These are phyloP conservation scores for Xiphorhynchus elegans DNA, from an alignment of 2,113 vertebrate genomes.

Conservation along the genomic window DNA sequence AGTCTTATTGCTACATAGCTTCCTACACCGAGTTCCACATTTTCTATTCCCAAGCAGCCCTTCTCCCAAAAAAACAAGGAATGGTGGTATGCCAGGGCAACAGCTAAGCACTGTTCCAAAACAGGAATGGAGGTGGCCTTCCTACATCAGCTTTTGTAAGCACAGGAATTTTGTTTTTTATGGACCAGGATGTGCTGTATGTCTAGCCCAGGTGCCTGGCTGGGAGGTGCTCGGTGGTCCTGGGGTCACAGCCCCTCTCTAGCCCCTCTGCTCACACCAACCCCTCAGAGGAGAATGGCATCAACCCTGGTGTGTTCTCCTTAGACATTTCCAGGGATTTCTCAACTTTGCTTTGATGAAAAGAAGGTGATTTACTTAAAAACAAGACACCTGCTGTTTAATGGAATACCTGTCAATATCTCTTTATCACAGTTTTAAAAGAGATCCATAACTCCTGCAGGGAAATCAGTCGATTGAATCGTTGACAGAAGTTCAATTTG, in stretches of 20 bases:
- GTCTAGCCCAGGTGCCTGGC: fast-evolving
- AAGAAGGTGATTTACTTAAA: background rate
- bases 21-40: fast-evolving
- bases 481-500: background rate
- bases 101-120: background rate
- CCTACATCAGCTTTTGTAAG: fast-evolving
- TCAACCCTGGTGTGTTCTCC: background rate
- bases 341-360: background rate
- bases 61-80: background rate
- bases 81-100: fast-evolving
- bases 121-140: fast-evolving
- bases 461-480: background rate
- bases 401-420: background rate
- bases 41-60: background rate
- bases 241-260: background rate
- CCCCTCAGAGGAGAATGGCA: background rate
- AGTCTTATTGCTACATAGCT: fast-evolving
- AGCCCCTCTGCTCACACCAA: too few relatives aligned
- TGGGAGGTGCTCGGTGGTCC: background rate
- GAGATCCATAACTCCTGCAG: background rate
- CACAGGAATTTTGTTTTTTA: background rate
- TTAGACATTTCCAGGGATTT: background rate
- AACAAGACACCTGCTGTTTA: background rate
- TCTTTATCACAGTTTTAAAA: background rate
- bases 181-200: background rate